Base-by-base conservation (phyloP, 2,888 invertebrate genomes). In the Megaustenia siamemsis region DNA sequence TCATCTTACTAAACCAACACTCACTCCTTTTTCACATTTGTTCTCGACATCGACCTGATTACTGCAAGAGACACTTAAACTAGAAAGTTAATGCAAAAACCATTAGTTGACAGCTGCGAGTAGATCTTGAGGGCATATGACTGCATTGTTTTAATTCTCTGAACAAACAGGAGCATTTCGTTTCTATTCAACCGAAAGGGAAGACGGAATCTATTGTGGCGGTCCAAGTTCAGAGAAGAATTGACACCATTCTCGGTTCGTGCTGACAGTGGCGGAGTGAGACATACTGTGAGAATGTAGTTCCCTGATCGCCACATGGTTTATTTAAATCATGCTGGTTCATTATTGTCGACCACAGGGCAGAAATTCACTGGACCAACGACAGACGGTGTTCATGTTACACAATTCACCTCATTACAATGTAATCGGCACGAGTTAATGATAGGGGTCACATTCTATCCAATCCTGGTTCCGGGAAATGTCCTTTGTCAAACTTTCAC, bases 221-320 rank as follows among this genome's bases (percentile, higher is more conserved):
- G 15, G 43, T 35, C 24, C n/a, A 8, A 66, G 66, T 3, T 43
- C 43, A n/a, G n/a, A 28, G 24, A 76, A 43, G 28, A 63, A 60
- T 28, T 79, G 79, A 79, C 79, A 79, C 79, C 79, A 38, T 60
- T 60, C n/a, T 40, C 35, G 3, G 53, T n/a, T 32, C 12, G 12
- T 6, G 0, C 45, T 18, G 43, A 21, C 66, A 6, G 69, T 69
- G 21, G 79, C 79, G 79, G 40, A 79, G 79, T 79, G 66, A 79
- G 79, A 79, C 79, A 79, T 38, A 79, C n/a, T 66, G 79, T 79
- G 79, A 79, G 66, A 79, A 79, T 43, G 79, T 79, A 79, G 79
- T 79, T 40, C 79, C 45, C 53, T 45, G 45, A 66, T 79, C 66
- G 43, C 79, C 79, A 79, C 79, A 66, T 79, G 79, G 63, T 66